Evolutionary conservation across 2,888 invertebrate species (phyloP).

Genomic region (Caenorhabditis sp.): DNA sequence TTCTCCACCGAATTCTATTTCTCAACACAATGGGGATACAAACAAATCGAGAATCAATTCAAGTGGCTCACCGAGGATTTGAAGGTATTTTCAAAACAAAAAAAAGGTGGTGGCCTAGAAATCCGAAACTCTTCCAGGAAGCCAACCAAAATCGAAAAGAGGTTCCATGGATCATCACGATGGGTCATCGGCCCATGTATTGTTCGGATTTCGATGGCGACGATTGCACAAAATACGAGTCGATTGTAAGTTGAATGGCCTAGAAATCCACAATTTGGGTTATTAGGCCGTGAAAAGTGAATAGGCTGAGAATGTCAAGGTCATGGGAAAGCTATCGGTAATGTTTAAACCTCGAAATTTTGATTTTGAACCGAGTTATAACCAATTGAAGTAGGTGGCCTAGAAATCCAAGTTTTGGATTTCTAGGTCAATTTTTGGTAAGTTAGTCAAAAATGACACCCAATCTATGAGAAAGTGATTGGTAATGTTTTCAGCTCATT

Average conservation of each 20-base stretch:
- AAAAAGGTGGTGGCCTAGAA: not conserved
- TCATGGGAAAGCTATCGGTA: too few species aligned
- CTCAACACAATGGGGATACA: constrained; percentile 91
- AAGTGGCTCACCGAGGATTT: constrained; percentile 81
- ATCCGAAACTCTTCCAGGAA: constrained; percentile 56
- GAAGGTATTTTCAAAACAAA: too few species aligned
- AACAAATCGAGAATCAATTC: constrained; percentile 85
- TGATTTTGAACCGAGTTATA: too few species aligned
- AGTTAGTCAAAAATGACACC: too few species aligned
- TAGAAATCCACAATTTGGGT: not conserved
- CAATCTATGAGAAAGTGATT: too few species aligned
- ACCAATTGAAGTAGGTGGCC: too few species aligned
- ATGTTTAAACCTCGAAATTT: too few species aligned
- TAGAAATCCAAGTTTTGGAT: too few species aligned
- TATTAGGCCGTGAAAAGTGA: not conserved
- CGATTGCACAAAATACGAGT: constrained; percentile 87
- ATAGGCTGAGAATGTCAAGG: too few species aligned
- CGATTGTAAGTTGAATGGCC: constrained; percentile 67
- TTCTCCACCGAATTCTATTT: constrained; percentile 97
- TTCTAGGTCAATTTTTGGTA: too few species aligned
- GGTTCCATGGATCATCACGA: constrained; percentile 90
- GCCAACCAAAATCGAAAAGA: constrained; percentile 78
- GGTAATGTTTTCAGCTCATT: too few species aligned
- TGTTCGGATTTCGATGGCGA: constrained; percentile 90
- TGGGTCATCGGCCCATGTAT: constrained; percentile 94